Conservation (phyloP, 1,140 invertebrate genomes). For the Nixonia krombeini region DNA sequence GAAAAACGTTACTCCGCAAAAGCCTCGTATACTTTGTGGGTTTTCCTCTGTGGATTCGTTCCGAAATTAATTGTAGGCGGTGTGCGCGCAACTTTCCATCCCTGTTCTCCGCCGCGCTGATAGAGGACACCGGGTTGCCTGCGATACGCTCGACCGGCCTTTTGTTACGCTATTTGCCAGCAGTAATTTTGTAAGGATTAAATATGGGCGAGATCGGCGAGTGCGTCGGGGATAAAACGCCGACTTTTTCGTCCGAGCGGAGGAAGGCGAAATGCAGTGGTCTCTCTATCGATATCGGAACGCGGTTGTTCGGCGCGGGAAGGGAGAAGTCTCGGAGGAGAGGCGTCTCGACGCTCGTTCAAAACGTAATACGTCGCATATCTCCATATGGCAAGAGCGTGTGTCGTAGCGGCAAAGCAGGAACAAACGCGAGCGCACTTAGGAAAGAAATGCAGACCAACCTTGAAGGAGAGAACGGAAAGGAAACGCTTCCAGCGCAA, state of each 20-base stretch:
- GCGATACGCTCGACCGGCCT: too few relatives aligned
- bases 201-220: too few relatives aligned
- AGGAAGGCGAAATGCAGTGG: too few relatives aligned
- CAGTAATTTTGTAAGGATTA: too few relatives aligned
- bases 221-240: too few relatives aligned
- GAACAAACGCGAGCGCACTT: constrained; percentile 4
- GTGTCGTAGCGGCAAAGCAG: background rate
- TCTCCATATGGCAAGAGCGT: background rate
- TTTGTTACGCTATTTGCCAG: too few relatives aligned
- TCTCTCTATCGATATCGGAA: too few relatives aligned
- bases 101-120: background rate
- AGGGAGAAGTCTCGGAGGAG: too few relatives aligned
- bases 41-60: background rate
- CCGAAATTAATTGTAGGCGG: background rate
- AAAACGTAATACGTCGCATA: background rate
- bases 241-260: too few relatives aligned
- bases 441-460: constrained; percentile 29
- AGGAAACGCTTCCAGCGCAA: background rate
- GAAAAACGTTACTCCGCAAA: background rate
- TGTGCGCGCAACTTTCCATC: background rate
- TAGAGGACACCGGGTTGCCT: background rate
- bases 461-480: constrained; percentile 13
- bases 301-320: too few relatives aligned
- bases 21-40: background rate
- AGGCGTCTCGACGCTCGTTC: too few relatives aligned